Percentiles rank a stretch among this genome's conserved stretches.
phyloP scores from a whole-genome alignment of 23 tunicate genomes.

The Ascidia mentula region DNA sequence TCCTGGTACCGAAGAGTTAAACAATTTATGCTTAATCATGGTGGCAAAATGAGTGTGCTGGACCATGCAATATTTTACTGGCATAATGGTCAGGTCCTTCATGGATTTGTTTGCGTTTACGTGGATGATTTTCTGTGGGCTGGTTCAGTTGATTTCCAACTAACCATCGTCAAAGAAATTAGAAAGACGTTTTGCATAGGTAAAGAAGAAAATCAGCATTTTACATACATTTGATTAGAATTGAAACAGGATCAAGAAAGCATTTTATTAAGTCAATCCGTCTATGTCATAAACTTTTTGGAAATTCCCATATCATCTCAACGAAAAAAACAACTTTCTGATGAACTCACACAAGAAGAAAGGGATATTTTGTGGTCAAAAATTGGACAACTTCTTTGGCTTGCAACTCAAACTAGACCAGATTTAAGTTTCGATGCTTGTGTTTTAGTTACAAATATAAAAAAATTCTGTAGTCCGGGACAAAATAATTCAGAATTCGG shows the following conservation, averaged over 20 bases:
- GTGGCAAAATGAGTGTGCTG: not conserved
- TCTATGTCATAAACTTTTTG: not conserved
- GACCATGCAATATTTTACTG: not conserved
- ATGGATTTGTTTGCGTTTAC: constrained; percentile 12
- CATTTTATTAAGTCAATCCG: not conserved
- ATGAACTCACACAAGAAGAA: not conserved
- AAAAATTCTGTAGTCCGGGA: too few relatives aligned
- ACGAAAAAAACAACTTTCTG: not conserved
- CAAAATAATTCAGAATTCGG: too few relatives aligned
- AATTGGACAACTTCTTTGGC: constrained; percentile 28
- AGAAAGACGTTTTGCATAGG: not conserved
- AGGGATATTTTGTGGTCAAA: constrained; percentile 6
- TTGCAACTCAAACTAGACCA: constrained; percentile 23
- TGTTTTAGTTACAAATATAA: too few relatives aligned
- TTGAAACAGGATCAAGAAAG: not conserved
- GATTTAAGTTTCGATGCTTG: constrained; percentile 10
- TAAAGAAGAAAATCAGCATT: not conserved
- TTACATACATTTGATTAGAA: constrained; percentile 12
- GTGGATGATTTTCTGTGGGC: constrained; percentile 34
- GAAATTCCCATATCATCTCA: not conserved
- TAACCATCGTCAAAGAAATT: not conserved
- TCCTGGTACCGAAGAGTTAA: not conserved
- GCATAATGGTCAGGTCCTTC: not conserved
- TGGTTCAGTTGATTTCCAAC: not conserved
- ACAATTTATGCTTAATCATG: not conserved